Base-by-base conservation (phyloP, 1,140 invertebrate genomes). In the Lineus longissimus region DNA sequence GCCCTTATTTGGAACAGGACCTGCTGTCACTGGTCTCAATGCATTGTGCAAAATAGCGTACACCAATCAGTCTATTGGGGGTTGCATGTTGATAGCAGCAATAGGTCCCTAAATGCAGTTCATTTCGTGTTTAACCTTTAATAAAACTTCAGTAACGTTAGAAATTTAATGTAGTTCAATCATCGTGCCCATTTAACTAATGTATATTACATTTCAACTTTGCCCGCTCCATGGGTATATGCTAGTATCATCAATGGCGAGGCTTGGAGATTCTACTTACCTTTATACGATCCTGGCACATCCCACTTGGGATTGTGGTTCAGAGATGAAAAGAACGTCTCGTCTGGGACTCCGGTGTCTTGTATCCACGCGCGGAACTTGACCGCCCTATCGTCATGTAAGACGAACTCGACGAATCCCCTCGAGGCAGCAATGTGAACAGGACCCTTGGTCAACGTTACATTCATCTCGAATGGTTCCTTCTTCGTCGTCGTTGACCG, bases 221-320 rank as follows among this genome's bases (percentile, higher is more conserved):
- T n/a, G n/a, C n/a, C n/a, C n/a, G n/a, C n/a, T n/a, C n/a, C n/a
- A n/a, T n/a, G 19, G 25, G 47, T 23, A 19, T 4, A 51, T 9
- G 19, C n/a, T 51, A 4, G 47, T 9, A n/a, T 27, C n/a, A 9
- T 4, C 47, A n/a, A 6, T 19, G 6, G 4, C 6, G 19, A n/a
- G 25, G 25, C n/a, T 27, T 51, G 4, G 47, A 4, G 25, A 51
- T 4, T 51, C n/a, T n/a, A 51, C 40, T 61, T 67, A 76, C 74
- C 72, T 59, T 69, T 65, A 41, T 69, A 76, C 9, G 70, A 66
- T 22, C 74, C 43, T 31, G 59, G 25, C 17, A 47, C 2, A 1
- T 27, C 27, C 19, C 29, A n/a, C 43, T 61, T 47, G 2, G 56
- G 43, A 19, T 66, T 66, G 30, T 23, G 54, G n/a, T 65, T 25